Percentiles rank a stretch among this genome's conserved stretches.
phyloP scores from a whole-genome alignment of 2,113 vertebrate species.

The Limnothrissa miodon region DNA sequence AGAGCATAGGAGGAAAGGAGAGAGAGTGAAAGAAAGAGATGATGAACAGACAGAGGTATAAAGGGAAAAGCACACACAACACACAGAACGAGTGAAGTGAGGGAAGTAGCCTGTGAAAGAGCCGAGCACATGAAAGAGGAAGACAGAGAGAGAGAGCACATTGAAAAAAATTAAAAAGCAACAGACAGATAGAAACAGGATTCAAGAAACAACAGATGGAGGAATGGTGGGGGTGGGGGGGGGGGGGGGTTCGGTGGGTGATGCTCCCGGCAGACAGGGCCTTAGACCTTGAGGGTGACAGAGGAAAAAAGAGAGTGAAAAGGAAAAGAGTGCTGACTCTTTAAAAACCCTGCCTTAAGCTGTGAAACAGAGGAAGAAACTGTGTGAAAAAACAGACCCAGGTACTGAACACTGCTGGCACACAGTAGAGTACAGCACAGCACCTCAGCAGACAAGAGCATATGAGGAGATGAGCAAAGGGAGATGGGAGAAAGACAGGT shows the following conservation, averaged over 20 bases:
- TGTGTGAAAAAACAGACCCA: neutral
- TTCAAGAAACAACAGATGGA: neutral
- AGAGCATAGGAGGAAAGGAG: neutral
- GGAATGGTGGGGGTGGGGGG: neutral
- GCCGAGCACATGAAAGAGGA: neutral
- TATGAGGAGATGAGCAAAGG: no score
- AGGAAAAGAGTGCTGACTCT: neutral
- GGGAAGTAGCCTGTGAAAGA: no score
- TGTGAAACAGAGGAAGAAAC: neutral
- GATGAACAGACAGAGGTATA: no score
- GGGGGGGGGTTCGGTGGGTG: no score
- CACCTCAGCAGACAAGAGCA: neutral
- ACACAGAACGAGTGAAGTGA: neutral
- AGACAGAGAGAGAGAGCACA: neutral
- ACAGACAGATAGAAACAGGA: neutral
- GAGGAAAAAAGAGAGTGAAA: neutral
- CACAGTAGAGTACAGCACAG: neutral
- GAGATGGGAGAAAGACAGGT: no score
- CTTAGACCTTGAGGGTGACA: neutral
- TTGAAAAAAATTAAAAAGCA: neutral
- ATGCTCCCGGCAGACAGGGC: neutral
- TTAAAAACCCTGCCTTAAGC: neutral
- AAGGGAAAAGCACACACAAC: no score
- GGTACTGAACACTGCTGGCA: neutral
- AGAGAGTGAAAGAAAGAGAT: neutral